Evolutionary conservation across 2,113 vertebrate species (phyloP).

Genomic region (Pseudois nayaur): DNA sequence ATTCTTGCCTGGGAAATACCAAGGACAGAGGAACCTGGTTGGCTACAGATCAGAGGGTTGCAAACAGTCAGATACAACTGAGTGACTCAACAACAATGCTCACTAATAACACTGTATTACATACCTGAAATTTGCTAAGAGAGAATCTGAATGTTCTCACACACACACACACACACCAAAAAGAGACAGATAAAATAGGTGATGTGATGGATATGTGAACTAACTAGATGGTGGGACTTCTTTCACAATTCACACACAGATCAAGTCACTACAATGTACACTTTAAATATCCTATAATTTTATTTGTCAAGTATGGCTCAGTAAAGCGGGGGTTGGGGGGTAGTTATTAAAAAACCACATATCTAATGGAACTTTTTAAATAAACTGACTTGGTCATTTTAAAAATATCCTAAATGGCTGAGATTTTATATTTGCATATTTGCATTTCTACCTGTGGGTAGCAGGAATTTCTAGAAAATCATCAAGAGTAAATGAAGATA

Average conservation of each 20-base stretch:
- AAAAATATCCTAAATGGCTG: background rate
- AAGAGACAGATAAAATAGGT: background rate
- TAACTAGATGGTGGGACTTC: background rate
- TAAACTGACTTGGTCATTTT: background rate
- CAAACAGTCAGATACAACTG: background rate
- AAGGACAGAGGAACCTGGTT: background rate
- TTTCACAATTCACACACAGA: background rate
- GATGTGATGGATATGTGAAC: background rate
- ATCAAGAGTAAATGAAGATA: background rate
- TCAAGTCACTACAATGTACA: background rate
- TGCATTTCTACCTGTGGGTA: background rate
- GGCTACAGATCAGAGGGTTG: background rate
- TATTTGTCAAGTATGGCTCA: background rate
- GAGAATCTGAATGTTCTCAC: background rate
- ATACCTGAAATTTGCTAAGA: background rate
- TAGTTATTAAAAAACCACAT: background rate
- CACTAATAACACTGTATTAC: background rate
- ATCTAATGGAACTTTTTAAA: constrained; percentile 4
- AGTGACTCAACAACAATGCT: background rate
- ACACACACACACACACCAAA: background rate
- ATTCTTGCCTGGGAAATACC: background rate
- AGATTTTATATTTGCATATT: background rate
- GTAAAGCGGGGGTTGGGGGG: background rate
- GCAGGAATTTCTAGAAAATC: background rate
- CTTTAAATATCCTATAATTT: background rate